Base-by-base conservation (phyloP, 2,113 vertebrate genomes). In the Dromiciops gliroides region DNA sequence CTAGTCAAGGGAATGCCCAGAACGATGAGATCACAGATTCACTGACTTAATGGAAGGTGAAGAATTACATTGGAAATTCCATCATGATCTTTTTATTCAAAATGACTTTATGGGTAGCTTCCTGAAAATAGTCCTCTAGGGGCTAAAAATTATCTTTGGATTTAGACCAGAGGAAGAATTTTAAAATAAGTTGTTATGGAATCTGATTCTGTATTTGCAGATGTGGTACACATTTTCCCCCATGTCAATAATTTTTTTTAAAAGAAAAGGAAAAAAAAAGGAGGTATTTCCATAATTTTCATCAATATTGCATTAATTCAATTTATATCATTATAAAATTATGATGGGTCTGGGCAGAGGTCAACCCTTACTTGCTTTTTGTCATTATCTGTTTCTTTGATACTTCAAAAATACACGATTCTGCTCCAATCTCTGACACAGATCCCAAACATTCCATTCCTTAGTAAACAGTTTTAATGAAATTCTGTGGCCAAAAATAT, bases 121-220 rank as follows among this genome's bases (percentile, higher is more conserved):
- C 93, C 89, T 52, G 44, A 53, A 93, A 96, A 93, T 23, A 50
- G 53, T 91, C 75, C 47, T 67, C 50, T 91, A 44, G 51, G 50
- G 88, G 90, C 31, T 95, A 95, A 95, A 96, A 94, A 91, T 89
- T 90, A 95, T 94, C 50, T 94, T 89, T 89, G 67, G 44, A 92
- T 51, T 97, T 50, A 92, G 44, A 94, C 48, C 48, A 91, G 91
- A 96, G 89, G 25, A 83, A 9, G n/a, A 95, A 95, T 91, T 96
- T 92, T 92, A 93, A 96, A 96, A 48, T 94, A 95, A 90, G n/a
- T 67, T 96, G 93, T 95, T 60, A 95, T 93, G 94, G 37, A 96
- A 91, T 60, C 90, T 91, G 75, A 83, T 83, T 83, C 67, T 83
- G n/a, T 83, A 19, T 83, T 83, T 83, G 37, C 7, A 44, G 67